phyloP scores from a whole-genome alignment of 2,113 vertebrate species.

The Apus apus region DNA sequence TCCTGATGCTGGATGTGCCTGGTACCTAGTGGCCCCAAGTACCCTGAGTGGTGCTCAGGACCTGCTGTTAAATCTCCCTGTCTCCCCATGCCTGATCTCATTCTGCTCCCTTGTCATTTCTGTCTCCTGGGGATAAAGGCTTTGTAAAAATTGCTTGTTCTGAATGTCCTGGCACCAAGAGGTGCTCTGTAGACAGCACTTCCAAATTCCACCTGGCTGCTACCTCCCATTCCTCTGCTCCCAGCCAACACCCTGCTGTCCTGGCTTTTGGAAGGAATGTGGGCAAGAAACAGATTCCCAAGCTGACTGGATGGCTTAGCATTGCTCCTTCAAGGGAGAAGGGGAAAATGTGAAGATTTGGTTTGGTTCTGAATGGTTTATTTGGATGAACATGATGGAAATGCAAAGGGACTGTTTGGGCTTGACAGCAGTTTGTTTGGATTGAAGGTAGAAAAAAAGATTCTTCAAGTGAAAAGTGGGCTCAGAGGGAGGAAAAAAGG shows the following conservation, averaged over 20 bases:
- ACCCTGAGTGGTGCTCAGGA: neutral
- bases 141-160: neutral
- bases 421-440: neutral
- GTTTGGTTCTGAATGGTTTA: neutral
- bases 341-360: neutral
- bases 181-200: neutral
- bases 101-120: neutral
- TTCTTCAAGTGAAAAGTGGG: neutral
- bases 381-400: neutral
- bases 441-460: neutral
- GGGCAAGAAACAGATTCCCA: neutral
- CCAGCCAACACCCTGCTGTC: slow-evolving; percentile 2
- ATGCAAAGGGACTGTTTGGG: neutral
- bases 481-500: neutral
- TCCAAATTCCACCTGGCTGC: neutral
- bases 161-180: neutral
- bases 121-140: neutral
- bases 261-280: neutral
- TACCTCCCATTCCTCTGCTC: neutral
- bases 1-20: neutral
- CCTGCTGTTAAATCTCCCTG: neutral
- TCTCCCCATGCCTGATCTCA: neutral
- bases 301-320: neutral
- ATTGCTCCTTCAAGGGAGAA: neutral
- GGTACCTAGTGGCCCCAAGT: no score